phyloP scores from a whole-genome alignment of 2,797 vertebrate genomes.

The Fundulus diaphanus region DNA sequence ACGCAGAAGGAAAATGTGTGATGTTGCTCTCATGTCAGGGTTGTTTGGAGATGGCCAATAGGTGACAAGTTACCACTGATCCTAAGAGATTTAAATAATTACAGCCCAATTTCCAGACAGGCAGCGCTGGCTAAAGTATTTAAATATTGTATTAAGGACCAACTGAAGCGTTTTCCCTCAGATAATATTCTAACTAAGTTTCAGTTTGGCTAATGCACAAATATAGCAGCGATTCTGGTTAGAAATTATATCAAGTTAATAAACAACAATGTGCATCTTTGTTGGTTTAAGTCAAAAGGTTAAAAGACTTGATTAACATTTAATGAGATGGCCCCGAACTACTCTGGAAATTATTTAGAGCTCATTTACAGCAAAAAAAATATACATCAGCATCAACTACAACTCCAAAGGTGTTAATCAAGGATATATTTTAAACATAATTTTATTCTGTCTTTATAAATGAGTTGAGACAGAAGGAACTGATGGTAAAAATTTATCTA shows the following conservation, averaged over 20 bases:
- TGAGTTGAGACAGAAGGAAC: background rate
- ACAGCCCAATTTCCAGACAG: background rate
- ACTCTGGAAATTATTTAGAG: background rate
- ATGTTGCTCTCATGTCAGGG: background rate
- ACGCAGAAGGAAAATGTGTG: background rate
- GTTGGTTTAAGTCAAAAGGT: background rate
- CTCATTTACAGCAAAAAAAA: background rate
- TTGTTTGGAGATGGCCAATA: slow-evolving; percentile 18
- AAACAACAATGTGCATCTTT: background rate
- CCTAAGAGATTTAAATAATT: background rate
- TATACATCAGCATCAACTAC: background rate
- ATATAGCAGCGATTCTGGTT: background rate
- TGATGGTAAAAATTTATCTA: background rate
- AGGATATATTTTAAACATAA: background rate
- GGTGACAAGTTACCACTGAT: background rate
- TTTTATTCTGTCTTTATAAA: background rate
- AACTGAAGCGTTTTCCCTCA: background rate
- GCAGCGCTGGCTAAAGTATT: background rate
- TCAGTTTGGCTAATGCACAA: background rate
- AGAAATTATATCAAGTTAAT: background rate
- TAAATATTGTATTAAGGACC: background rate
- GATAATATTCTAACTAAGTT: background rate
- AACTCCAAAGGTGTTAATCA: background rate
- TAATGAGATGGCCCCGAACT: background rate
- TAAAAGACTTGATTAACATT: background rate